Conservation (phyloP, 2,797 vertebrate species). For the Melanotaenia nigrans region DNA sequence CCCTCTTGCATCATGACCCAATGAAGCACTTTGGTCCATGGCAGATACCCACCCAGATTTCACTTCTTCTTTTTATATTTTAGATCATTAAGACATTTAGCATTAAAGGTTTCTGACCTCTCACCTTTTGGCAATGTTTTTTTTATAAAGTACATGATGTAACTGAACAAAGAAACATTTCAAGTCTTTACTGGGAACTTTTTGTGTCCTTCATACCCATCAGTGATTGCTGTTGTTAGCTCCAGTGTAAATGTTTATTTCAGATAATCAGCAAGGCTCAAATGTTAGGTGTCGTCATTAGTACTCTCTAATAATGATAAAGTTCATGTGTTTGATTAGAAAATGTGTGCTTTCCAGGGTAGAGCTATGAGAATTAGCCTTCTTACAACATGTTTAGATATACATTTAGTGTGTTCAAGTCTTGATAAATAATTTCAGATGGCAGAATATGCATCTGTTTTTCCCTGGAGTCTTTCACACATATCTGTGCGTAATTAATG, state of each 20-base stretch:
- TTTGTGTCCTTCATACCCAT: neutral
- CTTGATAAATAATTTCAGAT: conserved; percentile 77
- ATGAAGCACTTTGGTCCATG: conserved; percentile 38
- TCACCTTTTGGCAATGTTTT: conserved; percentile 23
- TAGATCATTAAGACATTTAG: conserved; percentile 34
- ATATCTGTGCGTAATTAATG: conserved; percentile 87
- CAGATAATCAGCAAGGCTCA: conserved; percentile 28
- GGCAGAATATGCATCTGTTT: conserved; percentile 83
- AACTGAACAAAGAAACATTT: neutral
- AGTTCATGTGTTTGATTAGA: conserved; percentile 30
- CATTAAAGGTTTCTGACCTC: conserved; percentile 10
- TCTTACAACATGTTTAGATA: conserved; percentile 66
- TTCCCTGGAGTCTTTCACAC: conserved; percentile 82
- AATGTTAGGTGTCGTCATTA: conserved; percentile 36
- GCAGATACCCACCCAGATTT: conserved; percentile 56
- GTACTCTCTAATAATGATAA: conserved; percentile 22
- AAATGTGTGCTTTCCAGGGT: conserved; percentile 39
- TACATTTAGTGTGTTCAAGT: conserved; percentile 73
- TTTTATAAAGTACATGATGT: conserved; percentile 17
- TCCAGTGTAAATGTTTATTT: conserved; percentile 36
- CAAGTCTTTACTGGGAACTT: neutral
- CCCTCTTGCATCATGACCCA: conserved; percentile 54
- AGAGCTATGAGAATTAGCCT: conserved; percentile 45
- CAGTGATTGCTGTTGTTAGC: neutral
- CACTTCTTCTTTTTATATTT: conserved; percentile 36